Conservation (phyloP, 2,113 vertebrate genomes). For the Amblyopsis rosae region DNA sequence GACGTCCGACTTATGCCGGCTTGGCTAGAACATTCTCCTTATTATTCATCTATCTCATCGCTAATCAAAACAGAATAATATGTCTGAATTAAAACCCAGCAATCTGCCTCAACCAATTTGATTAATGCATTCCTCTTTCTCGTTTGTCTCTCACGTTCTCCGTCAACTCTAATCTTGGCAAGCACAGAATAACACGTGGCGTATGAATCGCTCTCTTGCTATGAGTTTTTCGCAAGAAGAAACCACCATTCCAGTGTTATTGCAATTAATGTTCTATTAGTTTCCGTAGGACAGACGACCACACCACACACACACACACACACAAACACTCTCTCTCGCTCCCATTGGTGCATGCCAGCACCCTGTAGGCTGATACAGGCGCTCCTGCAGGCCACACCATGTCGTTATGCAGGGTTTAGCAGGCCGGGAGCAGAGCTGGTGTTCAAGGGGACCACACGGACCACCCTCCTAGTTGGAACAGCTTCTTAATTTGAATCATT, state of each 20-base stretch:
- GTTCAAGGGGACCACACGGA: not conserved
- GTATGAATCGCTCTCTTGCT: constrained; percentile 17
- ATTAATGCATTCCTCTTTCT: constrained; percentile 36
- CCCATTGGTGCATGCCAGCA: not conserved
- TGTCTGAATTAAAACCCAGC: constrained; percentile 19
- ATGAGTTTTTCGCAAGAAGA: constrained; percentile 51
- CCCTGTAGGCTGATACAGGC: not conserved
- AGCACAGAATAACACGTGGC: constrained; percentile 47
- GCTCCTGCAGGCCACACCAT: too few species aligned
- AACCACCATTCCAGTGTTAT: constrained; percentile 69
- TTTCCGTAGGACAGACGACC: not conserved
- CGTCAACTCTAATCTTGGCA: constrained; percentile 19
- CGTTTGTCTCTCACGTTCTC: constrained; percentile 11
- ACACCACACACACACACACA: not conserved
- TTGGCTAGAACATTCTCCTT: too few species aligned
- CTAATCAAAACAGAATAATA: constrained; percentile 3
- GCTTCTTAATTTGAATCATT: not conserved
- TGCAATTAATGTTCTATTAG: constrained; percentile 73
- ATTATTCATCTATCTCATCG: too few species aligned
- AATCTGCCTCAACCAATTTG: constrained; percentile 21
- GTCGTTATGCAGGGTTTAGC: too few species aligned
- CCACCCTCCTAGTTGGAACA: not conserved
- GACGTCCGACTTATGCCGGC: too few species aligned
- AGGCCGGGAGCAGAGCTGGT: not conserved
- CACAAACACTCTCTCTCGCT: not conserved